Conservation (phyloP, 2,888 invertebrate genomes). For the Mayetiola destructor region DNA sequence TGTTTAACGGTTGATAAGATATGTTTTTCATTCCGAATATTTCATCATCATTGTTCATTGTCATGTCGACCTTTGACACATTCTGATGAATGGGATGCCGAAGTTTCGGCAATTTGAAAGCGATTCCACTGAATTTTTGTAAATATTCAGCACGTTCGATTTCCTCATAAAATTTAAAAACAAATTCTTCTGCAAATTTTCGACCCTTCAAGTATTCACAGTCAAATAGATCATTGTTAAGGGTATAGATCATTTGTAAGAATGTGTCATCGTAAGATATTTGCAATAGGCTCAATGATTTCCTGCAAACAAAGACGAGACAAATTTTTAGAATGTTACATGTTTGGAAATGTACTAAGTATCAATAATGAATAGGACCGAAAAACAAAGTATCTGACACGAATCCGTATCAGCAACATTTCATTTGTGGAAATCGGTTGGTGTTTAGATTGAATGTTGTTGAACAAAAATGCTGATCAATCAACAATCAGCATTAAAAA, state of each 20-base stretch:
- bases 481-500: too few species aligned
- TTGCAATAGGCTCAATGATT: slow-evolving; percentile 37
- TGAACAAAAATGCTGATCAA: too few species aligned
- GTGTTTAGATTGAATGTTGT: too few species aligned
- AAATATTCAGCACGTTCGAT: slow-evolving; percentile 20
- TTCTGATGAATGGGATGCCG: not conserved
- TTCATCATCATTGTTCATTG: slow-evolving; percentile 18
- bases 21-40: slow-evolving; percentile 19
- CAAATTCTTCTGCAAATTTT: slow-evolving; percentile 34
- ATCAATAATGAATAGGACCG: too few species aligned
- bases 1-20: slow-evolving; percentile 16
- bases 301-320: slow-evolving; percentile 24
- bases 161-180: slow-evolving; percentile 35
- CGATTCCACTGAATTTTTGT: not conserved
- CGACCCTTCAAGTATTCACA: slow-evolving; percentile 40
- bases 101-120: slow-evolving; percentile 15
- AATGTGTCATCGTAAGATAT: slow-evolving; percentile 41
- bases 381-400: too few species aligned
- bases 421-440: too few species aligned
- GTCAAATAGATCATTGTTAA: slow-evolving; percentile 36
- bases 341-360: too few species aligned
- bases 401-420: too few species aligned
- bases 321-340: too few species aligned
- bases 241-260: slow-evolving; percentile 42
- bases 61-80: slow-evolving; percentile 16